phyloP scores from a whole-genome alignment of 1,140 invertebrate species.

The Lepidurus arcticus region DNA sequence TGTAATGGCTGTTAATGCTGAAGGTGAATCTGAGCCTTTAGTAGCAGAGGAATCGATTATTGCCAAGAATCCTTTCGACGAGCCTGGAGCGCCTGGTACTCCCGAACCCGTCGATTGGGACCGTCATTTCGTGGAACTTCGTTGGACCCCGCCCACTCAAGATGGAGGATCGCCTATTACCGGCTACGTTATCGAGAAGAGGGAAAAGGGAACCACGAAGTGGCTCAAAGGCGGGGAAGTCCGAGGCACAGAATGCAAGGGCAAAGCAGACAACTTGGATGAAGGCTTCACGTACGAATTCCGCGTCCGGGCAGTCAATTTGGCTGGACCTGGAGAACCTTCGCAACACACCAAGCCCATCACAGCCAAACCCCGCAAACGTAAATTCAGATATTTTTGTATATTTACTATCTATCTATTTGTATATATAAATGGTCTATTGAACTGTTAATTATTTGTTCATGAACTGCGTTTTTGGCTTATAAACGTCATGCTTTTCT shows the following conservation, averaged over 20 bases:
- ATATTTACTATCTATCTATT: conserved; percentile 28
- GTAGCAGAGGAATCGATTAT: conserved; percentile 80
- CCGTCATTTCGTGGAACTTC: conserved; percentile 85
- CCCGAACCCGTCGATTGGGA: conserved; percentile 91
- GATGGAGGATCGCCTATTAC: conserved; percentile 90
- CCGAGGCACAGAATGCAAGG: conserved; percentile 68
- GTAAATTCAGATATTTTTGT: conserved; percentile 52
- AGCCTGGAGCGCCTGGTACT: conserved; percentile 81
- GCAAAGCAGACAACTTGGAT: conserved; percentile 68
- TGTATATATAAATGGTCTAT: conserved; percentile 18
- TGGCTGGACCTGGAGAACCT: conserved; percentile 71
- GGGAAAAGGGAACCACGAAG: conserved; percentile 76
- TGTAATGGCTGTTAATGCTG: conserved; percentile 88
- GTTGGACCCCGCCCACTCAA: conserved; percentile 79
- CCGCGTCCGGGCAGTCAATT: conserved; percentile 73
- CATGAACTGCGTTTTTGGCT: neutral
- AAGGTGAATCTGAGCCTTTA: conserved; percentile 89
- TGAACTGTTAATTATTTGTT: neutral
- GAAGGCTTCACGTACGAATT: conserved; percentile 84
- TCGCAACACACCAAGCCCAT: conserved; percentile 66
- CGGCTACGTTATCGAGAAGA: conserved; percentile 89
- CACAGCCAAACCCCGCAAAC: conserved; percentile 74
- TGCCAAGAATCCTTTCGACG: conserved; percentile 97
- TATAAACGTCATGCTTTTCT: neutral
- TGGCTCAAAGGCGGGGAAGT: conserved; percentile 81